Evolutionary conservation across 2,888 invertebrate species (phyloP), one percentile per base, ranked within the genome.

Genomic region (Stenichneumon culpator): DNA sequence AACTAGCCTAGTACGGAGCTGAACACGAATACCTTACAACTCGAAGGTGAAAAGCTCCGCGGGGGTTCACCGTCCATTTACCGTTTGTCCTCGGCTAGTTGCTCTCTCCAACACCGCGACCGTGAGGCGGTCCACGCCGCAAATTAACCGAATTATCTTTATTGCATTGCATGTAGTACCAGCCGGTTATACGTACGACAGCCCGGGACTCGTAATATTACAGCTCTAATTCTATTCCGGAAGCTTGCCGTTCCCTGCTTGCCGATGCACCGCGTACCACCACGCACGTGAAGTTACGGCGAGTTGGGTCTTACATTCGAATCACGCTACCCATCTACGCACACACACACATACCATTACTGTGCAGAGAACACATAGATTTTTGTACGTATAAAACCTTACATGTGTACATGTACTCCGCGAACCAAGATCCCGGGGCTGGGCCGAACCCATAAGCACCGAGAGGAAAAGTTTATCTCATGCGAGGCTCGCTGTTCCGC

Each of bases 91-190:
- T 32, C 72, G 67, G 72, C 80, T 74, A 80, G 52, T 60, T 54
- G 44, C 52, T 28, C 75, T 70, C 39, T 25, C 22, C 67, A 70
- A 47, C 67, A 72, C 65, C 70, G 60, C 73, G 72, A 73, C 60
- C 74, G 68, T 73, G 70, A 72, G 83, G 74, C 68, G 83, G 78
- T 63, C 82, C 75, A 63, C 79, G 67, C 87, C 79, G 79, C 82
- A 84, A 88, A 89, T 88, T 87, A 87, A 87, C 85, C 86, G 84
- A 87, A 88, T 87, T 87, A 86, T 88, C 86, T 84, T 84, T 82
- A 88, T 87, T 87, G 84, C 86, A 77, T 86, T 87, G 75, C 84
- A 82, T 63, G 52, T 81, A 16, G 84, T 82, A 79, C 77, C 44
- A 32, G 65, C 73, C 36, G 28, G 50, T 32, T 74, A 47, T 60